Base-by-base conservation (phyloP, 2,797 vertebrate species). In the Eulemur rubriventer region DNA sequence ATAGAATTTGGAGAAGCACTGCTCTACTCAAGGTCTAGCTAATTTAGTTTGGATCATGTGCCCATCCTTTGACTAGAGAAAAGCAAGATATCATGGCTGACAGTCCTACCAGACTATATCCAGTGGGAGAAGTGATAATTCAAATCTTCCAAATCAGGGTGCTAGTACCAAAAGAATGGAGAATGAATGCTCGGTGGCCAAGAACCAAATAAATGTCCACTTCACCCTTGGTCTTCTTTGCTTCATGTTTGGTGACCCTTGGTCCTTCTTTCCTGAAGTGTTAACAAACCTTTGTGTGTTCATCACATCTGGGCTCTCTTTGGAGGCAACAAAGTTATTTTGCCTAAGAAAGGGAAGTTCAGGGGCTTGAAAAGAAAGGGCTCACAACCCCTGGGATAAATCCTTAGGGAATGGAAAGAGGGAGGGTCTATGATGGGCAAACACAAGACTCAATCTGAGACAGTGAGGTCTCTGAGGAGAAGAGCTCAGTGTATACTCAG, bases 271-370 rank as follows among this genome's bases (percentile, higher is more conserved):
- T 59, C 24, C 57, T 65, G 63, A 65, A 65, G 33, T 65, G 63
- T 65, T 84, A 89, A 88, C 17, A 84, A 75, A 80, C 1, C 10
- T 67, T 55, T 81, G 41, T 81, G 50, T 67, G 22, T 92, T 76
- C 35, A 57, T 81, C 41, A 48, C 69, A 43, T 89, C 17, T 91
- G 67, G 50, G 50, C 12, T 28, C 35, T 52, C 33, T 46, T 95
- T 85, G 61, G 20, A 82, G 38, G 30, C 48, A 72, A 72, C 67
- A 46, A 67, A 50, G 59, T 70, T 81, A 63, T 85, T 91, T 90
- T 91, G 13, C 88, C n/a, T 61, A 89, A 65, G 59, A 94, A 88
- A 88, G 46, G 50, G 12, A 69, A 95, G 89, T 84, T 89, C 75
- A 81, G 43, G 50, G 7, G 52, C 35, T 88, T 41, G 67, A 50